phyloP scores from a whole-genome alignment of 2,797 vertebrate species.

The Pseudochirops cupreus region DNA sequence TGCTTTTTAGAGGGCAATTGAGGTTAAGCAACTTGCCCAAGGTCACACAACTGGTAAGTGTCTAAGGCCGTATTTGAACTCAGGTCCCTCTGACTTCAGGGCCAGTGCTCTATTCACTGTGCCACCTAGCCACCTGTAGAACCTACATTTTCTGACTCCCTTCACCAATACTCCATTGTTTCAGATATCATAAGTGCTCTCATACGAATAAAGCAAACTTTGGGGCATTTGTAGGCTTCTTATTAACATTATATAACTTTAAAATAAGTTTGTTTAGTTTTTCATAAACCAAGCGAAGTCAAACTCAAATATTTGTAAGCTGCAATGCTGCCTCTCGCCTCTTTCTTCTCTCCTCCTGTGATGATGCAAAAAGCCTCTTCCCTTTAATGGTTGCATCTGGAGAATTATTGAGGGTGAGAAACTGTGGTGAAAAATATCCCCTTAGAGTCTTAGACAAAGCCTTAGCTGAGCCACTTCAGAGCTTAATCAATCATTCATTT shows the following conservation, averaged over 20 bases:
- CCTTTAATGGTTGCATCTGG: neutral
- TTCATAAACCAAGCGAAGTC: neutral
- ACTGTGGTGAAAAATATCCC: neutral
- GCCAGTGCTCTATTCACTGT: no score
- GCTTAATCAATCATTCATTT: slow-evolving; percentile 27
- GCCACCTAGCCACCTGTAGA: neutral
- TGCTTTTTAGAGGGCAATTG: no score
- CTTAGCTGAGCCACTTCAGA: neutral
- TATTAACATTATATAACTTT: slow-evolving; percentile 27
- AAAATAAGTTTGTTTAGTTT: slow-evolving; percentile 8
- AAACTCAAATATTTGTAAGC: slow-evolving; percentile 20
- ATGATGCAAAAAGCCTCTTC: neutral
- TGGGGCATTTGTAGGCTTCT: neutral
- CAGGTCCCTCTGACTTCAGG: no score
- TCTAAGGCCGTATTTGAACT: no score
- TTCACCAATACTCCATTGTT: neutral
- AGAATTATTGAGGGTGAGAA: neutral
- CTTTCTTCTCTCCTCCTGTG: neutral
- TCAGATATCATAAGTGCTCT: neutral
- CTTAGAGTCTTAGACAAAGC: neutral
- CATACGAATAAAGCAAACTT: slow-evolving; percentile 4
- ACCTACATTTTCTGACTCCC: neutral
- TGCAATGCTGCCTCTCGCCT: neutral
- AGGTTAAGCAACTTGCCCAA: no score
- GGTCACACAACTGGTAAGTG: no score